These are phyloP conservation scores for Microcebus murinus DNA, from an alignment of 2,113 vertebrate species.

Conservation along the genomic window DNA sequence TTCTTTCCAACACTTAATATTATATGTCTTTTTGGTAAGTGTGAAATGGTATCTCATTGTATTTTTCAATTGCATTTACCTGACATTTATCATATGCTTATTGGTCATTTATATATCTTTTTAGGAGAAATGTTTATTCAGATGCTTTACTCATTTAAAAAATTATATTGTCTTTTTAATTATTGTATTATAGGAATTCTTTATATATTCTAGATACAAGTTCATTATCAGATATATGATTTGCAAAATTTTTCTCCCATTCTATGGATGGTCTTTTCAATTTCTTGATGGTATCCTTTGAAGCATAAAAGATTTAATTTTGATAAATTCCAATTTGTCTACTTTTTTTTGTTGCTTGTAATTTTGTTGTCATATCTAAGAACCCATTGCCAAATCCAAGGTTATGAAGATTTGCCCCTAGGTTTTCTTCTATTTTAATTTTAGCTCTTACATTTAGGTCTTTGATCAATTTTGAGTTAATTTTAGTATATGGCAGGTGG, in stretches of 20 bases:
- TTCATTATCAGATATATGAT: not conserved
- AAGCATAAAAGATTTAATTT: not conserved
- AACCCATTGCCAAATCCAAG: not conserved
- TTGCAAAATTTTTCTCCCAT: not conserved
- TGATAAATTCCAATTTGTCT: not conserved
- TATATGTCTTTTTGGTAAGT: not conserved
- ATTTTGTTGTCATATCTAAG: not conserved
- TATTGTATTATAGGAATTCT: not conserved
- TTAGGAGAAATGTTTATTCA: not conserved
- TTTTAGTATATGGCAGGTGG: not conserved
- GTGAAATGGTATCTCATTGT: not conserved
- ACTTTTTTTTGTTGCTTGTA: not conserved
- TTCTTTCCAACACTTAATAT: not conserved
- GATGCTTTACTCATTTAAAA: not conserved
- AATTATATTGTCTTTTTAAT: not conserved
- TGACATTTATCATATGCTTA: not conserved
- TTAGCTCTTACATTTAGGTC: not conserved
- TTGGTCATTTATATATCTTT: not conserved
- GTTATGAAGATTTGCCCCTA: not conserved
- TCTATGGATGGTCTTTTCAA: not conserved
- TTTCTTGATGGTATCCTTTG: not conserved
- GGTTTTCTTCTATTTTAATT: not conserved
- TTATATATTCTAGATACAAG: not conserved
- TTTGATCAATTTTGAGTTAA: not conserved
- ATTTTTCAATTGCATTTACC: not conserved